phyloP scores from a whole-genome alignment of 2,888 invertebrate genomes.

The Pasiphila rectangulata region DNA sequence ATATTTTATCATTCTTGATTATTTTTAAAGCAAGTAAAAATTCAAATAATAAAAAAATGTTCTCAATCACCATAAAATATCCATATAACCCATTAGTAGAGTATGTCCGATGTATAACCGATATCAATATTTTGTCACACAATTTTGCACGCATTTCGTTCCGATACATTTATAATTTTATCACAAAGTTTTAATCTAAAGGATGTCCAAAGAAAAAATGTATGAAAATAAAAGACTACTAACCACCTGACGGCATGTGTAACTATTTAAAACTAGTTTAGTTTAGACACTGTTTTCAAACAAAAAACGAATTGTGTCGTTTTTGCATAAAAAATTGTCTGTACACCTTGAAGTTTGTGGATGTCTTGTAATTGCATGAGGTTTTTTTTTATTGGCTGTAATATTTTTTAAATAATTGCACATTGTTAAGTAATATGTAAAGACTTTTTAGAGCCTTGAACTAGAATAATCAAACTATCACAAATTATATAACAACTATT shows the following conservation, averaged over 20 bases:
- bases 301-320: conserved; percentile 30
- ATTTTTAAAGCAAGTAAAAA: neutral
- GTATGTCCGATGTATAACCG: neutral
- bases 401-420: neutral
- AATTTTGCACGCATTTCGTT: conserved; percentile 34
- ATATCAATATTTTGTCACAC: conserved; percentile 8
- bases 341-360: conserved; percentile 17
- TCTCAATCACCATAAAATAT: neutral
- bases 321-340: conserved; percentile 18
- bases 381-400: neutral
- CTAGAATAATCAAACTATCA: too few species aligned
- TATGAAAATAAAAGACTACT: conserved; percentile 45
- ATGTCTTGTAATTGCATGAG: conserved; percentile 10
- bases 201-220: conserved; percentile 8
- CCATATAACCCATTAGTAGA: neutral
- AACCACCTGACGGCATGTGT: conserved; percentile 64
- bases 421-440: too few species aligned
- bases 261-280: conserved; percentile 52
- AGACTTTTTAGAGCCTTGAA: too few species aligned
- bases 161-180: conserved; percentile 13
- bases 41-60: neutral
- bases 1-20: too few species aligned
- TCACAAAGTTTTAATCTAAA: conserved; percentile 6
- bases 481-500: too few species aligned
- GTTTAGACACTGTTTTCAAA: conserved; percentile 52